Evolutionary conservation across 2,888 invertebrate species (phyloP).

Genomic region (Heteropelma amictum): DNA sequence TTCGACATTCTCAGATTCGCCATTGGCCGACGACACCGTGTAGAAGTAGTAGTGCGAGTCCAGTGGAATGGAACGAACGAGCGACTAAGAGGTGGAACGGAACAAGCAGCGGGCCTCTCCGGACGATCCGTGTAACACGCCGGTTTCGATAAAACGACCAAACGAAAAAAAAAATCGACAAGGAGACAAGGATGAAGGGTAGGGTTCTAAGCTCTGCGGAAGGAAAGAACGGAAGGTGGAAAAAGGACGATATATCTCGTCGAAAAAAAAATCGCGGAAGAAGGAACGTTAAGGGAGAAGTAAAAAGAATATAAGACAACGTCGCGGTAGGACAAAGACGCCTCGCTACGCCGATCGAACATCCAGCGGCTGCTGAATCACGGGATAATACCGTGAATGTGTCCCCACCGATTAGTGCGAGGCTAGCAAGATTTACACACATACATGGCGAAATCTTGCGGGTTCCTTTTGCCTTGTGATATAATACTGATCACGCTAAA

Average conservation of each 20-base stretch:
- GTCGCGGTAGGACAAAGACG: constrained; percentile 47
- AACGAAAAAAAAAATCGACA: constrained; percentile 10
- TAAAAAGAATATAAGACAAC: constrained; percentile 39
- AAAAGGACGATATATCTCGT: constrained; percentile 8
- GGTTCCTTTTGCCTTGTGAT: constrained; percentile 13
- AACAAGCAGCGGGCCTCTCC: constrained; percentile 40
- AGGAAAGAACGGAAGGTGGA: constrained; percentile 34
- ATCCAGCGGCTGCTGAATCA: constrained; percentile 63
- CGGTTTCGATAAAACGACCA: constrained; percentile 37
- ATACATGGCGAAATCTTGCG: neutral
- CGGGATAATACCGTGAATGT: constrained; percentile 63
- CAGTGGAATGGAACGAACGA: constrained; percentile 59
- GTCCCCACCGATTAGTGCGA: constrained; percentile 43
- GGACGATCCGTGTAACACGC: constrained; percentile 51
- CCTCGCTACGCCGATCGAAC: constrained; percentile 41
- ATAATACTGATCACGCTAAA: constrained; percentile 22
- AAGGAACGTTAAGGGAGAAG: constrained; percentile 50
- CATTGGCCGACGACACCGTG: constrained; percentile 27
- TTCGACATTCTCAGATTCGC: constrained; percentile 4
- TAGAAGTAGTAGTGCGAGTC: constrained; percentile 30
- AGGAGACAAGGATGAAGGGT: constrained; percentile 3
- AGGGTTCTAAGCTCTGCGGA: constrained; percentile 18
- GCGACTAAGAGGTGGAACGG: constrained; percentile 50
- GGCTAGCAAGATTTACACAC: constrained; percentile 37
- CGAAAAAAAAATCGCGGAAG: constrained; percentile 4